A percentile compares a stretch with the other conserved stretches of the same genome.
phyloP scores from a whole-genome alignment of 1,140 invertebrate genomes.

The Globodera ellingtonae region DNA sequence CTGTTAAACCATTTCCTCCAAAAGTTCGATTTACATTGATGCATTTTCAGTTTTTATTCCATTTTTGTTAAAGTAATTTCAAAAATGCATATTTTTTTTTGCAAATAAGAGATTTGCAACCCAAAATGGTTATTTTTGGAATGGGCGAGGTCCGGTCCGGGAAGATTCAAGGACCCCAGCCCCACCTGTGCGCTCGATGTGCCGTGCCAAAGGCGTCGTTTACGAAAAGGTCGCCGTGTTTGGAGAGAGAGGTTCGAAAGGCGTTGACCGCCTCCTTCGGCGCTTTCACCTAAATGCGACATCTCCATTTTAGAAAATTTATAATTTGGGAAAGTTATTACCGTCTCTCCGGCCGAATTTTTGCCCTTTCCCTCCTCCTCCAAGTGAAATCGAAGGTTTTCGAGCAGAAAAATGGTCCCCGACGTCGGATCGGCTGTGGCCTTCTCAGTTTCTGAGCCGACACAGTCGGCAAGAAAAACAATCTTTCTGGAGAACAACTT shows the following conservation, averaged over 20 bases:
- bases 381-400: slow-evolving; percentile 93
- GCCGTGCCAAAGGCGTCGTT: slow-evolving; percentile 99
- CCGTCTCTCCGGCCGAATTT: slow-evolving; percentile 84
- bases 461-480: slow-evolving; percentile 86
- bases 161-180: not conserved
- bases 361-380: slow-evolving; percentile 98
- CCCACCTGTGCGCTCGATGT: slow-evolving; percentile 85
- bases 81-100: too few species aligned
- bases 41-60: too few species aligned
- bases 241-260: slow-evolving; percentile 87
- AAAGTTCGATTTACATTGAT: too few species aligned
- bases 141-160: too few species aligned
- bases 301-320: too few species aligned
- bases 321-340: slow-evolving; percentile 61
- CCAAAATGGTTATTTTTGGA: too few species aligned
- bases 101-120: too few species aligned
- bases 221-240: slow-evolving; percentile 93
- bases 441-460: slow-evolving; percentile 85
- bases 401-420: slow-evolving; percentile 88
- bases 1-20: not conserved
- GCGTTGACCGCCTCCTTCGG: slow-evolving; percentile 77
- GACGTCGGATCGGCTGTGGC: slow-evolving; percentile 82
- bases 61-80: too few species aligned
- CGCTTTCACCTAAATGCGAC: slow-evolving; percentile 75
- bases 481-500: slow-evolving; percentile 73